phyloP scores from a whole-genome alignment of 2,113 vertebrate genomes.

The Nicator chloris region DNA sequence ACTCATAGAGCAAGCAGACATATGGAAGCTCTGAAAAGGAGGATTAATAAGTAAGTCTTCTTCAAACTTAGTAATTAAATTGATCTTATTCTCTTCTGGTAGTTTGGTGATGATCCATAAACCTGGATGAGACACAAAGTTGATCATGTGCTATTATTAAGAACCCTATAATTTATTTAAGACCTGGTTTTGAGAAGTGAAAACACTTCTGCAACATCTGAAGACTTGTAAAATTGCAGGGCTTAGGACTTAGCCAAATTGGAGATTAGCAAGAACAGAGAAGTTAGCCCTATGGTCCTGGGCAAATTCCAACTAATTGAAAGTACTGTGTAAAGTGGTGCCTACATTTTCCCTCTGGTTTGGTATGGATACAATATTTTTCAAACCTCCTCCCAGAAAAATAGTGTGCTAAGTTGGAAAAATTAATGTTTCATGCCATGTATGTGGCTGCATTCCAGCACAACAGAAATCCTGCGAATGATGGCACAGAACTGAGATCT shows the following conservation, averaged over 20 bases:
- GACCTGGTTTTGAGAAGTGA: background rate
- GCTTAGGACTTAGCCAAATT: background rate
- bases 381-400: background rate
- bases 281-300: background rate
- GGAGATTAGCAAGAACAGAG: background rate
- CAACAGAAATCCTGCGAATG: background rate
- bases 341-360: background rate
- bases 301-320: background rate
- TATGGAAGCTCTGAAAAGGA: slow-evolving; percentile 6
- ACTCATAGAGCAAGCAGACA: background rate
- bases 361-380: background rate
- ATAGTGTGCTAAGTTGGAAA: background rate
- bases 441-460: background rate
- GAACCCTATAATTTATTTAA: slow-evolving; percentile 32
- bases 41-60: background rate
- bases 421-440: background rate
- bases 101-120: slow-evolving; percentile 18
- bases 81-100: background rate
- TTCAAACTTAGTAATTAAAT: slow-evolving; percentile 33
- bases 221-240: slow-evolving; percentile 26
- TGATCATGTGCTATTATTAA: slow-evolving; percentile 5
- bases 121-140: background rate
- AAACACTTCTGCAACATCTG: background rate
- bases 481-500: background rate
- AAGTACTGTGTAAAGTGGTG: background rate